phyloP scores from a whole-genome alignment of 2,797 vertebrate species.

The Masticophis lateralis region DNA sequence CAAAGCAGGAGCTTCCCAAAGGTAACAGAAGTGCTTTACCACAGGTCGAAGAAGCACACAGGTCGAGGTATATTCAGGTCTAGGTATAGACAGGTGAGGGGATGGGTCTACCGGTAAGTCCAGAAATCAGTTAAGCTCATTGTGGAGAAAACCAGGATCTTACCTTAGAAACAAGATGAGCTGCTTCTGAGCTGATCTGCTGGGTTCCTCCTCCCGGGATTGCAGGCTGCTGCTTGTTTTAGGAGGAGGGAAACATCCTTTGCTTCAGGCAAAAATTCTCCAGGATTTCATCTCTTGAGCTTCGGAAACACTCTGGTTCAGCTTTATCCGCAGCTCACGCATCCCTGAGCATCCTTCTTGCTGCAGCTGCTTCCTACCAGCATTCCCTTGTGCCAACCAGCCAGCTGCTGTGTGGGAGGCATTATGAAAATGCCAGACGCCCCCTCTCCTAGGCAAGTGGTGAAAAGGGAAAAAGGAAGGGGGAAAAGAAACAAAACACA shows the following conservation, averaged over 20 bases:
- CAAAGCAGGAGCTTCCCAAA: not conserved
- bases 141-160: slow-evolving; percentile 19
- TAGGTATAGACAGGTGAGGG: not conserved
- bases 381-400: slow-evolving; percentile 44
- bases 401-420: slow-evolving; percentile 57
- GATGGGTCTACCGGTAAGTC: not conserved
- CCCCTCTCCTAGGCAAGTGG: slow-evolving; percentile 41
- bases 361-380: slow-evolving; percentile 52
- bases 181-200: slow-evolving; percentile 24
- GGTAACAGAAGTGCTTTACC: not conserved
- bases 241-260: slow-evolving; percentile 80
- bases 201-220: slow-evolving; percentile 59
- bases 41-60: not conserved
- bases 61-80: not conserved
- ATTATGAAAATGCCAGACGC: slow-evolving; percentile 21
- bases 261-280: slow-evolving; percentile 83
- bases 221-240: slow-evolving; percentile 87
- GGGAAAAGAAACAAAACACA: not conserved
- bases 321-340: slow-evolving; percentile 24
- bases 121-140: not conserved
- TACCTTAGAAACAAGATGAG: slow-evolving; percentile 56
- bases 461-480: not conserved
- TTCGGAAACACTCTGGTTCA: slow-evolving; percentile 46
- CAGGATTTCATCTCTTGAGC: slow-evolving; percentile 63
- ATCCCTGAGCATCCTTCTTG: slow-evolving; percentile 12